Evolutionary conservation across 2,888 invertebrate species (phyloP), one percentile per base, ranked within the genome.

Genomic region (Caenorhabditis zanzibari): DNA sequence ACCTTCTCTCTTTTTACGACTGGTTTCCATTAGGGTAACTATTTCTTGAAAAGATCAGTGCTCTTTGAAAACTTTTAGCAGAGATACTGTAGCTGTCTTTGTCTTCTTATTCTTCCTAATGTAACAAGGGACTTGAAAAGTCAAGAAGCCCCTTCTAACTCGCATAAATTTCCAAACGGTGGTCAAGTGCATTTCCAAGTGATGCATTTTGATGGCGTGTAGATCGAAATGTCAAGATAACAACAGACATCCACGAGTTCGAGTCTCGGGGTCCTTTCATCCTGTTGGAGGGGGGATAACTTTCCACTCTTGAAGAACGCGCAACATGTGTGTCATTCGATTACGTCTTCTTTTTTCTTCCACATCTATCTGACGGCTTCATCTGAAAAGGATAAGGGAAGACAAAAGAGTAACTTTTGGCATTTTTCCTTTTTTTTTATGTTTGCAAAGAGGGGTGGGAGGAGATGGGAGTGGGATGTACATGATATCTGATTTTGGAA

Each of bases 301-400:
- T 54, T 22, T 54, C 54, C n/a, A n/a, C n/a, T 56, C 16, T 16
- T 24, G 44, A 59, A 24, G 76, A 77, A 77, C 69, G 68, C 10
- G 77, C 77, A 77, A 77, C 77, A 69, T 68, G 63, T 63, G 59
- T 77, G 61, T 71, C 77, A 71, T 77, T 77, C 77, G 77, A 77
- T 71, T 77, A 77, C 77, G 52, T 61, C 35, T 16, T 35, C 16
- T 35, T 47, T 41, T 44, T 24, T 26, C 28, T 4, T 44, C 32
- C 38, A 2, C 0, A 47, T 47, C 54, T 77, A 77, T 77, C 77
- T 77, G 69, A 38, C 71, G 77, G 77, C 63, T 77, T 77, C 71
- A 77, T 77, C 77, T 77, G 19, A 47, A 58, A 32, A 63, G 35
- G 61, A 44, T 47, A 63, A 28, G 26, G 47, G 16, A 35, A 64